Evolutionary conservation across 2,888 invertebrate genomes (phyloP).

Genomic region (Leptopterna dolabrata): DNA sequence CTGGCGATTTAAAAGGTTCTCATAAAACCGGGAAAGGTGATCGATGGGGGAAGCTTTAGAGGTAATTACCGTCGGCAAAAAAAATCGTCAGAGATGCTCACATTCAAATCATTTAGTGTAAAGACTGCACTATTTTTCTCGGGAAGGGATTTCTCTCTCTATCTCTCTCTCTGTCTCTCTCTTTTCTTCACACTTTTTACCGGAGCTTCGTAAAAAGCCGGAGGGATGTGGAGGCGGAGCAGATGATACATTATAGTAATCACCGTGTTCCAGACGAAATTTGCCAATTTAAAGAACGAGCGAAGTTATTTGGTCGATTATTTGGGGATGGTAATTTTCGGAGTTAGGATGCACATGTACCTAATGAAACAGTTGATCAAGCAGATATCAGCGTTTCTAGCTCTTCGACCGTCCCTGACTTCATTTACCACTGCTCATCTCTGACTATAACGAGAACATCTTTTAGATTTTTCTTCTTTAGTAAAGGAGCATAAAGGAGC

Average conservation of each 20-base stretch:
- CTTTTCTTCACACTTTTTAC: neutral
- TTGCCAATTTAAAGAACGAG: neutral
- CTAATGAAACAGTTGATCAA: too few species aligned
- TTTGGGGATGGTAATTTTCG: too few species aligned
- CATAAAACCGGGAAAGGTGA: neutral
- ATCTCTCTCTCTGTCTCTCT: neutral
- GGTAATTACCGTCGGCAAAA: neutral
- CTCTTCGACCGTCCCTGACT: too few species aligned
- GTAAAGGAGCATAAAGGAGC: too few species aligned
- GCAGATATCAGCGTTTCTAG: too few species aligned
- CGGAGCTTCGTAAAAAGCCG: neutral
- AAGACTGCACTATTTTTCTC: neutral
- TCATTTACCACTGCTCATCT: too few species aligned
- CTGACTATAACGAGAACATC: too few species aligned
- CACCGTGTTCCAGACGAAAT: neutral
- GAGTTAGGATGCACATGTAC: too few species aligned
- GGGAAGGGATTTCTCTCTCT: neutral
- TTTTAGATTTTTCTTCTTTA: too few species aligned
- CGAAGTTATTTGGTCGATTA: too few species aligned
- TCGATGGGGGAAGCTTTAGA: neutral
- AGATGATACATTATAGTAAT: neutral
- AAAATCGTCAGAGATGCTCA: neutral
- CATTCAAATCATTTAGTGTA: neutral
- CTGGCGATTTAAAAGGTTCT: neutral
- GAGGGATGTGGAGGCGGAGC: neutral